phyloP scores from a whole-genome alignment of 2,888 invertebrate genomes.

The Epinotia nisella region DNA sequence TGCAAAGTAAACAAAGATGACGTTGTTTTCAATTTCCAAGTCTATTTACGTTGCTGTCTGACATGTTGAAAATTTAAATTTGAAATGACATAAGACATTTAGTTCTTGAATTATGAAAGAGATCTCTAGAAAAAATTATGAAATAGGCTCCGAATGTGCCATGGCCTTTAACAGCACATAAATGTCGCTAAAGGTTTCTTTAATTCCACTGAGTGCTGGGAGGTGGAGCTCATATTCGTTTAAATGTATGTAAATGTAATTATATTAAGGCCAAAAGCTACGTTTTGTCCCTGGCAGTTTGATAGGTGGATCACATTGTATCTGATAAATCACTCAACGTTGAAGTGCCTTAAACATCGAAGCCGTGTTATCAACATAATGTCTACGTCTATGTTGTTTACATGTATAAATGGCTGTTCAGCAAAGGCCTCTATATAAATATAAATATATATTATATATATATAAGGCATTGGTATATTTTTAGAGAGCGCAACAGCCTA shows the following conservation, averaged over 20 bases:
- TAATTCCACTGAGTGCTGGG: slow-evolving; percentile 36
- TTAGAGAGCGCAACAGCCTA: neutral
- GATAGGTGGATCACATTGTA: slow-evolving; percentile 33
- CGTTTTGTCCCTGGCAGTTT: slow-evolving; percentile 17
- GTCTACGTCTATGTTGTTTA: neutral
- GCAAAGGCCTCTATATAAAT: neutral
- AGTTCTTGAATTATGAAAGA: slow-evolving; percentile 17
- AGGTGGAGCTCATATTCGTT: slow-evolving; percentile 21
- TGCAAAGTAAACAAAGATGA: slow-evolving; percentile 56
- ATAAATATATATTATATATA: too few relatives aligned
- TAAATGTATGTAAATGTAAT: slow-evolving; percentile 21
- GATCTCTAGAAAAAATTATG: slow-evolving; percentile 22
- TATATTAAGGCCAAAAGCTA: slow-evolving; percentile 27
- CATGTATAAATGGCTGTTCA: neutral
- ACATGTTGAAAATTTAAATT: slow-evolving; percentile 51
- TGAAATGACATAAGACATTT: slow-evolving; percentile 51
- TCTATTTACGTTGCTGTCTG: slow-evolving; percentile 55
- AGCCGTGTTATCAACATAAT: slow-evolving; percentile 27
- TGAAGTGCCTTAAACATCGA: slow-evolving; percentile 23
- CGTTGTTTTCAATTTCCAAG: slow-evolving; percentile 51
- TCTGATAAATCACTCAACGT: slow-evolving; percentile 40
- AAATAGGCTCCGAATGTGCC: slow-evolving; percentile 12
- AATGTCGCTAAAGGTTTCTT: slow-evolving; percentile 30
- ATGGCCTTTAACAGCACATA: slow-evolving; percentile 27
- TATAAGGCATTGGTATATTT: neutral